Percentiles rank a stretch among this genome's conserved stretches.
Conservation (phyloP, 2,797 vertebrate species). For the Mormyrops attenuatus region DNA sequence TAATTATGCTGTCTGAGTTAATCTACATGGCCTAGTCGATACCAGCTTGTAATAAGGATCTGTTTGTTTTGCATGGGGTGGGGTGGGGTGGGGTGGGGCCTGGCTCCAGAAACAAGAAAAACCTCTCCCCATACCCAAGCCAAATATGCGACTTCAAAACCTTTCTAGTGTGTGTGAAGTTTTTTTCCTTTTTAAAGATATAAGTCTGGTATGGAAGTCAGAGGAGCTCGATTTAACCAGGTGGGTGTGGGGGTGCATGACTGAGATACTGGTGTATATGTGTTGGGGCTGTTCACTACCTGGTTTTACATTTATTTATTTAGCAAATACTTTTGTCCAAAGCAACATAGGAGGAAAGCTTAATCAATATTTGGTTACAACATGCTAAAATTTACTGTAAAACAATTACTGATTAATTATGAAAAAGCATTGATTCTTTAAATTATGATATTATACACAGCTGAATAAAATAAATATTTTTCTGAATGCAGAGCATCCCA, state of each 20-base stretch:
- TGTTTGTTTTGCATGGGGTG: neutral
- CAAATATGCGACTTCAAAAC: neutral
- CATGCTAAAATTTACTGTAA: neutral
- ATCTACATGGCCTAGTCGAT: neutral
- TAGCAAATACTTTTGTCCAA: neutral
- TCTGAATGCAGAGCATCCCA: neutral
- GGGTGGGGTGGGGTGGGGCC: neutral
- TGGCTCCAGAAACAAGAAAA: neutral
- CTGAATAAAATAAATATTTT: neutral
- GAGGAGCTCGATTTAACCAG: neutral
- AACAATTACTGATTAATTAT: neutral
- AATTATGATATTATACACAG: neutral
- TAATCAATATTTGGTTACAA: neutral
- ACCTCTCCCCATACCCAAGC: neutral
- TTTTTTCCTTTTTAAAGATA: neutral
- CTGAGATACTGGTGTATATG: neutral
- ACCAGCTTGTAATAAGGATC: neutral
- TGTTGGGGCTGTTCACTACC: neutral
- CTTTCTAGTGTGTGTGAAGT: neutral
- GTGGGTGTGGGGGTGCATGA: neutral
- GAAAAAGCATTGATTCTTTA: neutral
- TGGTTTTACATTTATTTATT: neutral
- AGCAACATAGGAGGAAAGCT: neutral
- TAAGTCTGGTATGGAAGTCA: neutral
- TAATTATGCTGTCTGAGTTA: neutral